Percentiles rank a stretch among this genome's conserved stretches.
Evolutionary conservation across 2,888 invertebrate species (phyloP).

Genomic region (Caenorhabditis imperialis): DNA sequence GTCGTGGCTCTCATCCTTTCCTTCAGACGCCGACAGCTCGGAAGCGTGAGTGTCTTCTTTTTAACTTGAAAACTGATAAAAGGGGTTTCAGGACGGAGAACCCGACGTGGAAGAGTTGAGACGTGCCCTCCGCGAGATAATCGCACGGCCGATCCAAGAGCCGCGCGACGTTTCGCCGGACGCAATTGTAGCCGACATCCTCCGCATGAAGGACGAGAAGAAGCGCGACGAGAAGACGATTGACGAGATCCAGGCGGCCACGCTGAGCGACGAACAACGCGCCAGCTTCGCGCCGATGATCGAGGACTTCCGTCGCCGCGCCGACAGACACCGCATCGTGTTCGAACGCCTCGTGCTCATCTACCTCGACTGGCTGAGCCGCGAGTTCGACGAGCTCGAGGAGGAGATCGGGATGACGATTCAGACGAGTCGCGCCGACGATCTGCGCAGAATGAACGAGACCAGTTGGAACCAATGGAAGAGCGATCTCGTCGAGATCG

Average conservation of each 20-base stretch:
- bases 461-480: conserved; percentile 63
- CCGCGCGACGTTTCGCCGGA: conserved; percentile 40
- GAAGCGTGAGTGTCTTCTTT: conserved; percentile 55
- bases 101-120: conserved; percentile 59
- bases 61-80: neutral
- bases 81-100: conserved; percentile 55
- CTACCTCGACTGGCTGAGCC: conserved; percentile 60
- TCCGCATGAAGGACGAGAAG: conserved; percentile 61
- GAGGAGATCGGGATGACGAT: conserved; percentile 60
- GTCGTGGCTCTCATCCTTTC: conserved; percentile 57
- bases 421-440: conserved; percentile 53
- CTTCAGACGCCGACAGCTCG: conserved; percentile 65
- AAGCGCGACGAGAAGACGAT: conserved; percentile 55
- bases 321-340: conserved; percentile 32
- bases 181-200: conserved; percentile 51
- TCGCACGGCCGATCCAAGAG: conserved; percentile 30
- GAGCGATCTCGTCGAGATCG: conserved; percentile 58
- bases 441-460: conserved; percentile 53
- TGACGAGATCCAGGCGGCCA: conserved; percentile 62
- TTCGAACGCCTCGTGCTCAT: conserved; percentile 50
- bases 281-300: conserved; percentile 46
- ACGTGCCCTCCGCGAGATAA: conserved; percentile 50
- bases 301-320: conserved; percentile 42
- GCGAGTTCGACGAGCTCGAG: conserved; percentile 58
- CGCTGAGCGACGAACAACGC: conserved; percentile 45